These are phyloP conservation scores for Phortica variegata DNA, from an alignment of 1,140 invertebrate genomes.

Conservation along the genomic window DNA sequence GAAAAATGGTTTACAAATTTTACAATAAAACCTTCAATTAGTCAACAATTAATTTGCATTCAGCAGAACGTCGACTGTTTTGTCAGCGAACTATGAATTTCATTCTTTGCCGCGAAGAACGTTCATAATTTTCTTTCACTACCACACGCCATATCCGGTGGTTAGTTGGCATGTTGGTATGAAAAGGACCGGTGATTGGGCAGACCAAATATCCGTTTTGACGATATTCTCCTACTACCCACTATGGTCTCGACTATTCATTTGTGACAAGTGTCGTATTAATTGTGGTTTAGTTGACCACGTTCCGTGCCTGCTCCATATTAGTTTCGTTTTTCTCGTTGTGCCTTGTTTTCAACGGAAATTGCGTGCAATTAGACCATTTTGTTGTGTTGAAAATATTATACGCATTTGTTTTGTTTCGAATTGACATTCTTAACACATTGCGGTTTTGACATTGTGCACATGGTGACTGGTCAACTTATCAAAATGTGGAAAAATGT, in stretches of 20 bases:
- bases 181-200: too few relatives aligned
- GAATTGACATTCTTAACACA: background rate
- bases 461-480: too few relatives aligned
- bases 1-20: too few relatives aligned
- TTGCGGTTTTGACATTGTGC: background rate
- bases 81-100: slow-evolving; percentile 20
- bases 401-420: background rate
- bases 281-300: slow-evolving; percentile 49
- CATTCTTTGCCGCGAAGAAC: too few relatives aligned
- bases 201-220: too few relatives aligned
- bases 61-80: background rate
- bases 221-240: too few relatives aligned
- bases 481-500: too few relatives aligned
- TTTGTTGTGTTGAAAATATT: slow-evolving; percentile 12
- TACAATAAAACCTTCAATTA: slow-evolving; percentile 13
- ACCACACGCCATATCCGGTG: too few relatives aligned
- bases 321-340: background rate
- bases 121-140: too few relatives aligned
- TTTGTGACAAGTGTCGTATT: slow-evolving; percentile 29
- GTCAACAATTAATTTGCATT: slow-evolving; percentile 8
- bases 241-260: slow-evolving; percentile 25
- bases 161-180: too few relatives aligned
- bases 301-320: too few relatives aligned
- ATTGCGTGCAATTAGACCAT: slow-evolving; percentile 40
- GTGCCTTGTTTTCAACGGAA: background rate